Evolutionary conservation across 2,113 vertebrate genomes (phyloP).

Genomic region (Scalopus aquaticus): DNA sequence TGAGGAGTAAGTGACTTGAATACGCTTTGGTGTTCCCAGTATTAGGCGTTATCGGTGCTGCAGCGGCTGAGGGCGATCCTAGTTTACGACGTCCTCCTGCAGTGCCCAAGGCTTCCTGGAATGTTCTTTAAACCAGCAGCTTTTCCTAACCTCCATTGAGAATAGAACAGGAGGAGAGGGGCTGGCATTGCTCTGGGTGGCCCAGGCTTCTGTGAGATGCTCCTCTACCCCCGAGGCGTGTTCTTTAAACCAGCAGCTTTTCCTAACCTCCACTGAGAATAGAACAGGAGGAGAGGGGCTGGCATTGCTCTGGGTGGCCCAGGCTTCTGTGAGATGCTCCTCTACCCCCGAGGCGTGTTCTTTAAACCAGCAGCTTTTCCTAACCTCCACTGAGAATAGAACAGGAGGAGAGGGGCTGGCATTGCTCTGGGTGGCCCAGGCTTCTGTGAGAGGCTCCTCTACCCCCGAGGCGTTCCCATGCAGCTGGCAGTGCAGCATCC

Average conservation of each 20-base stretch:
- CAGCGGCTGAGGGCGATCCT: neutral
- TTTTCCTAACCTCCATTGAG: neutral
- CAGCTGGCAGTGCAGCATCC: neutral
- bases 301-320: neutral
- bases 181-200: neutral
- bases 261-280: neutral
- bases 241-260: neutral
- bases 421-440: neutral
- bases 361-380: neutral
- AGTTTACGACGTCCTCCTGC: neutral
- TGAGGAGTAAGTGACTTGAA: neutral
- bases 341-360: too few relatives aligned
- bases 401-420: neutral
- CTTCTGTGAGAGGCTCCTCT: rapidly evolving
- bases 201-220: rapidly evolving
- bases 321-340: rapidly evolving
- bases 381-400: neutral
- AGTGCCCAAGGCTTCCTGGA: neutral
- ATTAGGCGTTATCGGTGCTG: neutral
- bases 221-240: too few relatives aligned
- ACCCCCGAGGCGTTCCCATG: neutral
- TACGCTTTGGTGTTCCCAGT: neutral
- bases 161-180: neutral
- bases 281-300: neutral
- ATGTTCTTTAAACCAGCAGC: neutral